Percentiles rank a stretch among this genome's conserved stretches.
Conservation (phyloP, 2,888 invertebrate species). For the Cryptocephalus primarius region DNA sequence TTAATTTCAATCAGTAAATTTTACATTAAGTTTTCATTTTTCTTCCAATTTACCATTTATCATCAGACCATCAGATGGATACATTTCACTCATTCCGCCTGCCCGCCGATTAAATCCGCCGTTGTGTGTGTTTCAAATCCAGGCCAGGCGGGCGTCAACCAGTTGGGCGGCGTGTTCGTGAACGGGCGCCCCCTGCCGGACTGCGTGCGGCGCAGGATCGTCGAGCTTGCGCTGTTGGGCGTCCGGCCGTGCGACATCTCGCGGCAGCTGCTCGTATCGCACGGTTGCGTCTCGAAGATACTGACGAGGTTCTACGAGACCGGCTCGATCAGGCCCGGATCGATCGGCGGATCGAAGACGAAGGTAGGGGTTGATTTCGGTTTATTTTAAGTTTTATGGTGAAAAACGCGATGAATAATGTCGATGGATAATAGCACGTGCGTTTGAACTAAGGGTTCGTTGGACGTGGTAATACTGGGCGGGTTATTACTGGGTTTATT, state of each 20-base stretch:
- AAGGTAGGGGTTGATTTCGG: conserved; percentile 68
- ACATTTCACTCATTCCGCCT: too few species aligned
- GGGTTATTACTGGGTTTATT: too few species aligned
- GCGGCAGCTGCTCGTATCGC: conserved; percentile 86
- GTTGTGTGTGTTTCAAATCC: conserved; percentile 5
- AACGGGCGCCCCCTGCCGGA: conserved; percentile 96
- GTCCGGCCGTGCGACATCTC: conserved; percentile 96
- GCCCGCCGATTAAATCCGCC: too few species aligned
- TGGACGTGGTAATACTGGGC: too few species aligned
- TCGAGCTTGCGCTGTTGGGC: conserved; percentile 87
- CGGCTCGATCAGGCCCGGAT: conserved; percentile 89
- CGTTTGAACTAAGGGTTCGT: too few species aligned
- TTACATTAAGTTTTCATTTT: too few species aligned
- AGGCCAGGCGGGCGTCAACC: conserved; percentile 97
- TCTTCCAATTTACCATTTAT: too few species aligned
- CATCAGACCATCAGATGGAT: too few species aligned
- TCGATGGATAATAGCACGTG: too few species aligned
- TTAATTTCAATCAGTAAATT: too few species aligned
- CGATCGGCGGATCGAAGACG: conserved; percentile 89
- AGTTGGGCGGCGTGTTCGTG: conserved; percentile 93
- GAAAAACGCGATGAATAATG: too few species aligned
- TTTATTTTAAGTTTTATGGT: too few species aligned
- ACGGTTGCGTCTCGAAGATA: conserved; percentile 96
- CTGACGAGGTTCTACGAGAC: conserved; percentile 94
- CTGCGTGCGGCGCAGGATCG: conserved; percentile 85